Evolutionary conservation across 2,888 invertebrate genomes (phyloP), one percentile per base, ranked within the genome.

Genomic region (Galeopsomyia nigrocyanea): DNA sequence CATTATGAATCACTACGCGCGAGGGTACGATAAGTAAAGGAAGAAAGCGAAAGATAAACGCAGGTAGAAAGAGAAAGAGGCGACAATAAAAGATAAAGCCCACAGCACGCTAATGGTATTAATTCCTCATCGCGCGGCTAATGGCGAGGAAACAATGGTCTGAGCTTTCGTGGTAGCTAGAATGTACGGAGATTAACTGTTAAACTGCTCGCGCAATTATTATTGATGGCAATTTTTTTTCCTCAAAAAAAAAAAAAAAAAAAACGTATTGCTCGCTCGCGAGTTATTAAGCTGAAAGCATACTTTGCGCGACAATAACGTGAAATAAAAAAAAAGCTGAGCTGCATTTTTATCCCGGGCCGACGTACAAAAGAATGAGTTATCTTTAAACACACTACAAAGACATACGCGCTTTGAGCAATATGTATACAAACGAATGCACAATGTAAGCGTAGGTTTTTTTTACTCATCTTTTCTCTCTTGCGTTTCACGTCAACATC

Each of bases 201-300:
- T 19, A 19, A 55, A 22, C 46, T 26, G 56, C 46, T 50, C 1
- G 10, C 7, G 56, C 51, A 21, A 26, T 49, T 55, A 16, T 69
- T 64, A 73, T 73, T 56, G 70, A 56, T 21, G 46, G 51, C 47
- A 61, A 57, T 73, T 73, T 65, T 21, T 62, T 31, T 56, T 61
- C 65, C 50, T 17, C 57, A n/a, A n/a, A n/a, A n/a, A n/a, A n/a
- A n/a, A n/a, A n/a, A n/a, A n/a, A n/a, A n/a, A n/a, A n/a, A n/a
- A n/a, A n/a, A n/a, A 22, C 39, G 47, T 19, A 53, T 21, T 14
- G 10, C 7, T 7, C 13, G 10, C 7, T 7, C 13, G 39, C 75
- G 70, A 79, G 78, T 78, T 78, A 78, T 78, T 73, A 76, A 76
- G 68, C 73, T 69, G 71, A 75, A 77, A 77, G 73, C 74, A 72